A percentile compares a stretch with the other conserved stretches of the same genome.
Conservation (phyloP, 2,113 vertebrate genomes). For the Cavia porcellus region DNA sequence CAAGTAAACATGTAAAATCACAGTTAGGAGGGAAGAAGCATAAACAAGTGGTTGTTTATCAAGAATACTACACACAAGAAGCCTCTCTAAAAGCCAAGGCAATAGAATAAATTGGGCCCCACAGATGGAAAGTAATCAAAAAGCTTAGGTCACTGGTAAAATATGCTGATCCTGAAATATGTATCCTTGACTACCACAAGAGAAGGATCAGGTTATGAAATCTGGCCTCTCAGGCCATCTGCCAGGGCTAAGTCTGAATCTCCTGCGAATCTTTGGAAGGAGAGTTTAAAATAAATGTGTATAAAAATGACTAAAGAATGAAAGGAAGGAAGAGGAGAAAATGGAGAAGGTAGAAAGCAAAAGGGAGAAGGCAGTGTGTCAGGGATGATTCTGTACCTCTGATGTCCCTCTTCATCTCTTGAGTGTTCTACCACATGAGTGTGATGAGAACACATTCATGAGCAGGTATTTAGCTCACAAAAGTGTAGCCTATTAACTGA, state of each 20-base stretch:
- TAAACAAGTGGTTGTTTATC: conserved; percentile 66
- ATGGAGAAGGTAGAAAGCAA: background rate
- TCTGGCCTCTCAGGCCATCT: conserved; percentile 64
- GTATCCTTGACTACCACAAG: conserved; percentile 69
- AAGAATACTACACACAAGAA: conserved; percentile 9
- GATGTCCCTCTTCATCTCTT: background rate
- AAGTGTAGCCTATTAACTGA: conserved; percentile 31
- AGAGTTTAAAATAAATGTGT: conserved; percentile 70
- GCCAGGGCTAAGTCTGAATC: conserved; percentile 61
- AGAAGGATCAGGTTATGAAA: conserved; percentile 70
- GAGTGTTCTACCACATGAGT: background rate
- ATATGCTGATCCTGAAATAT: conserved; percentile 77
- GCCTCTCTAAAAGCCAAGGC: conserved; percentile 41
- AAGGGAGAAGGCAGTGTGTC: background rate
- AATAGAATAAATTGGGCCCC: conserved; percentile 52
- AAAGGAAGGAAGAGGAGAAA: conserved; percentile 62
- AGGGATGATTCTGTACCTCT: background rate
- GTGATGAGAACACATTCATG: background rate
- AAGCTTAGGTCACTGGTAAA: conserved; percentile 77
- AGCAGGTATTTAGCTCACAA: background rate
- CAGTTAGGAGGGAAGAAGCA: background rate
- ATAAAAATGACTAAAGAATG: conserved; percentile 68
- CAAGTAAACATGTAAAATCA: background rate
- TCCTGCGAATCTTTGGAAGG: conserved; percentile 58
- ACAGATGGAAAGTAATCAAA: conserved; percentile 68